phyloP scores from a whole-genome alignment of 35 echinoderm and acorn worm species.

The Patiria miniata region DNA sequence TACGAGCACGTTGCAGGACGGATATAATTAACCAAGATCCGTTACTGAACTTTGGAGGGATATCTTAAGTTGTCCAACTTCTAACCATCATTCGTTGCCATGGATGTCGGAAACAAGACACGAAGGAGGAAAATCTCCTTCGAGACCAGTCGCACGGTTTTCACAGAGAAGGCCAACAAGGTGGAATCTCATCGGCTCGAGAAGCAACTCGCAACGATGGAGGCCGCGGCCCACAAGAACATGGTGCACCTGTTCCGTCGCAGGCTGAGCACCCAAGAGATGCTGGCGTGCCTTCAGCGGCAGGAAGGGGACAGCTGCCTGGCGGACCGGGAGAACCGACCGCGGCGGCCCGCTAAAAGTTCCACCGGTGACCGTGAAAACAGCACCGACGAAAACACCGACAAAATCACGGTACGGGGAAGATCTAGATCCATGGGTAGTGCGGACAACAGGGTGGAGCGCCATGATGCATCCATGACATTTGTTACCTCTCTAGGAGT shows the following conservation, averaged over 20 bases:
- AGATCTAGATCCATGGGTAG: neutral
- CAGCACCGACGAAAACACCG: neutral
- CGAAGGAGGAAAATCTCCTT: neutral
- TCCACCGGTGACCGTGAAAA: neutral
- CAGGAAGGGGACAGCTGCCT: constrained; percentile 17
- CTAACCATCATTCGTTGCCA: neutral
- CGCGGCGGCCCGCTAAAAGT: neutral
- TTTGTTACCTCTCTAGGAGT: neutral
- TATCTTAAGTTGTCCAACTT: too few species aligned
- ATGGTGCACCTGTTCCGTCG: neutral
- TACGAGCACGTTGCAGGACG: too few species aligned
- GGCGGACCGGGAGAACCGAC: neutral
- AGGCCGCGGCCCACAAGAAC: neutral
- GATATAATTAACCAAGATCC: too few species aligned
- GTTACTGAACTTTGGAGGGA: too few species aligned
- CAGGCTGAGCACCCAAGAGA: neutral
- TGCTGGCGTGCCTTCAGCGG: neutral
- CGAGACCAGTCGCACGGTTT: neutral
- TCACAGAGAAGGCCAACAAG: neutral
- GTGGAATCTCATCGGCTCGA: neutral
- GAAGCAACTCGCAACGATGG: neutral
- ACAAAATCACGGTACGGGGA: neutral
- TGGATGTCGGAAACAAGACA: neutral
- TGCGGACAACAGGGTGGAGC: neutral
- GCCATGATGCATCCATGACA: neutral